These are phyloP conservation scores for Mus spretus DNA, from an alignment of 2,797 vertebrate species.

Conservation along the genomic window DNA sequence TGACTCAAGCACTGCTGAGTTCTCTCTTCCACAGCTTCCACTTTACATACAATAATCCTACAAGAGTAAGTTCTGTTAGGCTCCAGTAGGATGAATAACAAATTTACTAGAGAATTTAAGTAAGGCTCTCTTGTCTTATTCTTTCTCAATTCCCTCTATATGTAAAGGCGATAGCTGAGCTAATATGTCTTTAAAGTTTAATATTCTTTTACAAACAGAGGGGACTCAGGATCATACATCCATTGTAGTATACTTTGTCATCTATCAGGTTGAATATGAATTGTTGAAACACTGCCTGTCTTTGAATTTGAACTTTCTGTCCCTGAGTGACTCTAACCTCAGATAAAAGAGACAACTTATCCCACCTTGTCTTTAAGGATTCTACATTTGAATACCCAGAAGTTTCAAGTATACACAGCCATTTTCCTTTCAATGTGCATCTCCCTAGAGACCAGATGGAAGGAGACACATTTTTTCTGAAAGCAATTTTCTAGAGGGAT, in stretches of 20 bases:
- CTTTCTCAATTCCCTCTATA: neutral
- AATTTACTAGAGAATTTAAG: neutral
- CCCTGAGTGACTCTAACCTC: neutral
- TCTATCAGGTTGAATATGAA: neutral
- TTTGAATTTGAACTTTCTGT: neutral
- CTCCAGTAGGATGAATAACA: neutral
- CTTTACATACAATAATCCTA: neutral
- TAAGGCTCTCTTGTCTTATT: neutral
- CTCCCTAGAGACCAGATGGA: neutral
- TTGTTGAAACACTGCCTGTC: neutral
- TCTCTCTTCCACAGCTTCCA: neutral
- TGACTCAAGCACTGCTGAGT: neutral
- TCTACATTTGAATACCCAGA: neutral
- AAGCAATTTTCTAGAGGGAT: neutral
- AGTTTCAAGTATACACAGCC: neutral
- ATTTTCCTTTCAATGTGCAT: neutral
- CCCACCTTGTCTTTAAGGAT: neutral
- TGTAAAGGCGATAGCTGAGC: neutral
- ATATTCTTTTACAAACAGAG: neutral
- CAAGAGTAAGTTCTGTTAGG: neutral
- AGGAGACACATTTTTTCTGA: neutral
- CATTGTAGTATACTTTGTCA: neutral
- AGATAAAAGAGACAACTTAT: neutral
- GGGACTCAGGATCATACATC: neutral
- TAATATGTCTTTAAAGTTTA: neutral